These are phyloP conservation scores for Todiramphus saurophagus DNA, from an alignment of 2,113 vertebrate species.

Conservation along the genomic window DNA sequence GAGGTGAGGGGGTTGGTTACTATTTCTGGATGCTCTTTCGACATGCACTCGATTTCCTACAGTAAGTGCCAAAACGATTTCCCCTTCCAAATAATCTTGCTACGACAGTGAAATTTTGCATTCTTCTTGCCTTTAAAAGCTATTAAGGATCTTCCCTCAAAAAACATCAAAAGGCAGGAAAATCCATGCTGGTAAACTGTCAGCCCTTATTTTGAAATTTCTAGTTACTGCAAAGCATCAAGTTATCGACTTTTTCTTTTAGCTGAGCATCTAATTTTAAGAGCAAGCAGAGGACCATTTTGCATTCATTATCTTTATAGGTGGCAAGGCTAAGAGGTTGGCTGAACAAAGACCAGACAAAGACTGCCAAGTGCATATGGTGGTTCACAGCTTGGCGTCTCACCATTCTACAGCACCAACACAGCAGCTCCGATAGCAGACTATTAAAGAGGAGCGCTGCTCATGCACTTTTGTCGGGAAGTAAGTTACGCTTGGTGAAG, in stretches of 20 bases:
- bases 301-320: slow-evolving; percentile 76
- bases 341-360: slow-evolving; percentile 77
- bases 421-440: slow-evolving; percentile 67
- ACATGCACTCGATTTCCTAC: not conserved
- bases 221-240: not conserved
- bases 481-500: slow-evolving; percentile 74
- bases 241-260: slow-evolving; percentile 59
- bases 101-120: not conserved
- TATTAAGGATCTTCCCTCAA: not conserved
- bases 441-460: slow-evolving; percentile 75
- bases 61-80: not conserved
- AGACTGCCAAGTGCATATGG: slow-evolving; percentile 79
- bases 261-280: slow-evolving; percentile 66
- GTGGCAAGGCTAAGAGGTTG: slow-evolving; percentile 76
- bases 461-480: slow-evolving; percentile 74
- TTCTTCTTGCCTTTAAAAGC: not conserved
- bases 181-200: not conserved
- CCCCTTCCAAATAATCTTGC: not conserved
- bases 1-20: not conserved
- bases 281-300: slow-evolving; percentile 60
- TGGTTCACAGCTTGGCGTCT: slow-evolving; percentile 75
- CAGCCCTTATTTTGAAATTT: slow-evolving; percentile 39
- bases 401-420: slow-evolving; percentile 74
- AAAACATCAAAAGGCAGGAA: not conserved
- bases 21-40: not conserved